Evolutionary conservation across 1,140 invertebrate species (phyloP).

Genomic region (Capitella teleta): DNA sequence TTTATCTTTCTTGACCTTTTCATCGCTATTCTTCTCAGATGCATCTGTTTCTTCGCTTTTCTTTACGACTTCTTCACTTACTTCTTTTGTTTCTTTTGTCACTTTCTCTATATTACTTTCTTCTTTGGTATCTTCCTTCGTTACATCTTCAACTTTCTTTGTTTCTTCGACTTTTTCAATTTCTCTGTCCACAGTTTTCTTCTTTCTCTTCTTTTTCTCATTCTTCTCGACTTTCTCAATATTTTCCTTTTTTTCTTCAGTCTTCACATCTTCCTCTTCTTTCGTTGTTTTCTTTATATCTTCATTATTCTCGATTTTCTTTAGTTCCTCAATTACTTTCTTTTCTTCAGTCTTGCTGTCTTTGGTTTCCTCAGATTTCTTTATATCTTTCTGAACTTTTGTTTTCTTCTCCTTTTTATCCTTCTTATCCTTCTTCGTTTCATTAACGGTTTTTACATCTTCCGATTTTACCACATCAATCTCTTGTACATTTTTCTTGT

Average conservation of each 20-base stretch:
- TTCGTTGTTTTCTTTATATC: background rate
- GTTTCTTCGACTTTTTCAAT: background rate
- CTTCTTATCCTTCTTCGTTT: background rate
- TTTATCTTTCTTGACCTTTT: background rate
- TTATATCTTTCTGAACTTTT: background rate
- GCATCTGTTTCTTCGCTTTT: slow-evolving; percentile 4
- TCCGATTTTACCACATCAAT: background rate
- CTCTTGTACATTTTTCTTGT: background rate
- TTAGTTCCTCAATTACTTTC: background rate
- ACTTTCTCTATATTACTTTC: background rate
- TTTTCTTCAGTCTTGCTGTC: background rate
- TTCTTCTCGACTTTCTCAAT: background rate
- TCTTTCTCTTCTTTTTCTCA: background rate
- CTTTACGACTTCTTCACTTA: background rate
- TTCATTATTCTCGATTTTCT: background rate
- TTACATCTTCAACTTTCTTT: background rate
- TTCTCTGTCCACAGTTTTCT: background rate
- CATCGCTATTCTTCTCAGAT: background rate
- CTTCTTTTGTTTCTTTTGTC: background rate
- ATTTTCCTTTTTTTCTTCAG: background rate
- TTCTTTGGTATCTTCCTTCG: background rate
- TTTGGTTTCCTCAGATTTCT: background rate
- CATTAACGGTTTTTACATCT: background rate
- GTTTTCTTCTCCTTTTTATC: background rate
- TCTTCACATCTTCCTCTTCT: background rate